Base-by-base conservation (phyloP, 2,113 vertebrate genomes). In the Anoplopoma fimbria region DNA sequence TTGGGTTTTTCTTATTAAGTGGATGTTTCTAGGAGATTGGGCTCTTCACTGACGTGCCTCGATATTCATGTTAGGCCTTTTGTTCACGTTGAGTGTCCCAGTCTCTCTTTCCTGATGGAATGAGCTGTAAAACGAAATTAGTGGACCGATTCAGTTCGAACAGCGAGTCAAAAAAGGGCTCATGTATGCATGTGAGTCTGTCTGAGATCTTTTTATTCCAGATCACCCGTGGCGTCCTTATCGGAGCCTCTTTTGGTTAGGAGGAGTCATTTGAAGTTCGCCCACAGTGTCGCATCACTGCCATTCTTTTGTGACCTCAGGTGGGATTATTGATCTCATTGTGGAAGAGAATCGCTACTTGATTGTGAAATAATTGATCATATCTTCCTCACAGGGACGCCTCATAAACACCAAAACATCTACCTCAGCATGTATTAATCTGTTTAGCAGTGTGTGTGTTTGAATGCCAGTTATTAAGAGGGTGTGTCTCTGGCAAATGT, bases 1-100 rank as follows among this genome's bases (percentile, higher is more conserved):
- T 92, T 91, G 89, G 87, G 86, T 90, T 83, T 47, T 87, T 85
- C 81, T 82, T 93, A 92, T 93, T 93, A 92, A 91, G 87, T 77
- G 81, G 77, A n/a, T n/a, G 58, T 77, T 81, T 75, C 79, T 70
- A 85, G 60, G 81, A 91, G 81, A 85, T 89, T 27, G 77, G 42
- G 82, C 89, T 75, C 80, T 72, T 84, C 85, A 81, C 51, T 88
- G 91, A 83, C 77, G 23, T 65, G 33, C 72, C 83, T 88, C 55
- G 2, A 74, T 60, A 77, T 90, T 90, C 88, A 86, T 58, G 91
- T 89, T 80, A 86, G 70, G 36, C 61, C 84, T 88, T 93, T 93
- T 93, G 92, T 92, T 85, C 82, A 33, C 13, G 2, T 85, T 21
- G 49, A 89, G 87, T 89, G 79, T 75, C 77, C 36, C 77, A 77